Evolutionary conservation across 2,113 vertebrate genomes (phyloP).

Genomic region (Caloenas nicobarica): DNA sequence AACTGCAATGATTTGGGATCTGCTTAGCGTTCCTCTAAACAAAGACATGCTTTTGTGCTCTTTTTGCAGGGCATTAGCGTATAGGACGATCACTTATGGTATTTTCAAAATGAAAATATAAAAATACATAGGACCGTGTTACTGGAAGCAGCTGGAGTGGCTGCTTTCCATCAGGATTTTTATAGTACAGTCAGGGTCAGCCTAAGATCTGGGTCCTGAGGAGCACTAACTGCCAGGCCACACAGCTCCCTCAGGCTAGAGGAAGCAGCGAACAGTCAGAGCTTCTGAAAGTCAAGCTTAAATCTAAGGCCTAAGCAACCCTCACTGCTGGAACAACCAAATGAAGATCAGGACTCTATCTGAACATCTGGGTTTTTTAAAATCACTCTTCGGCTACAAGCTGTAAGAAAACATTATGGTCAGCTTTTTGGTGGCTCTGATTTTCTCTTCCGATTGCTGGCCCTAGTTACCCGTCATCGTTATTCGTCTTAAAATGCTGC

Average conservation of each 20-base stretch:
- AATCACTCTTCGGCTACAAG: background rate
- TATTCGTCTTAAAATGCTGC: background rate
- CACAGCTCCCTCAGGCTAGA: background rate
- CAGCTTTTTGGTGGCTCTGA: background rate
- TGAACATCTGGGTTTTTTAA: background rate
- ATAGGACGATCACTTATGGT: background rate
- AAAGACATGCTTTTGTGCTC: slow-evolving; percentile 8
- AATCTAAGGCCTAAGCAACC: background rate
- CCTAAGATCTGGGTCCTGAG: background rate
- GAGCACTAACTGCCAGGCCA: background rate
- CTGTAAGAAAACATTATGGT: background rate
- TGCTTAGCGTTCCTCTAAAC: background rate
- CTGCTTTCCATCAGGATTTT: slow-evolving; percentile 45
- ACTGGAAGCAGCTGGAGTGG: slow-evolving; percentile 48
- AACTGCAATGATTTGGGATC: slow-evolving; percentile 7
- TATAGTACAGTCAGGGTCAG: background rate
- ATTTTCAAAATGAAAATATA: slow-evolving; percentile 37
- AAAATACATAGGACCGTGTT: background rate
- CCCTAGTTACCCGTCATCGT: background rate
- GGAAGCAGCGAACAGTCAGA: background rate
- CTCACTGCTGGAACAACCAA: background rate
- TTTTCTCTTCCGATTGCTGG: background rate
- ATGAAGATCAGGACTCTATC: background rate
- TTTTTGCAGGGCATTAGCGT: background rate
- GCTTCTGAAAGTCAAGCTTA: background rate